Evolutionary conservation across 2,797 vertebrate species (phyloP).

Genomic region (Anas georgica): DNA sequence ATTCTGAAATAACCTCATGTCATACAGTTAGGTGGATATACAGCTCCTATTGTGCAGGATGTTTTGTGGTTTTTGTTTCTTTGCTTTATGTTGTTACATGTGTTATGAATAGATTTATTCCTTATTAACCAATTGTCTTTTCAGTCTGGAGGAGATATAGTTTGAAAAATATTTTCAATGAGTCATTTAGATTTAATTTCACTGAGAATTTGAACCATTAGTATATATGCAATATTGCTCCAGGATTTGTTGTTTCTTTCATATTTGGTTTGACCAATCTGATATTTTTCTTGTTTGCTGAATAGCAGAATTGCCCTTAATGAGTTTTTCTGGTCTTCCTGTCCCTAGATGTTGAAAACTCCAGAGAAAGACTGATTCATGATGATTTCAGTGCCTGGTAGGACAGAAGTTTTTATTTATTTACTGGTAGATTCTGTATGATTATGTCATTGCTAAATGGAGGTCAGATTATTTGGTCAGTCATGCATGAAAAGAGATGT

Average conservation of each 20-base stretch:
- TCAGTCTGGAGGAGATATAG: background rate
- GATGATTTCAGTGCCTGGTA: background rate
- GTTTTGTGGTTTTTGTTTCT: too few species aligned
- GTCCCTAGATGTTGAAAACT: background rate
- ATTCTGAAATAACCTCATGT: background rate
- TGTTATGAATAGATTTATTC: background rate
- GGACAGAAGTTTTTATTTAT: background rate
- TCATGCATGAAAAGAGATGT: background rate
- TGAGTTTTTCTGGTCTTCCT: background rate
- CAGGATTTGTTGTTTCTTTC: background rate
- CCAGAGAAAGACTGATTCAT: background rate
- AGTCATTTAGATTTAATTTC: background rate
- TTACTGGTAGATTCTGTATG: background rate
- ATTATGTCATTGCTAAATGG: conserved; percentile 1
- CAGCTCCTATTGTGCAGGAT: background rate
- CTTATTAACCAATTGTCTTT: background rate
- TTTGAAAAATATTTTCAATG: background rate
- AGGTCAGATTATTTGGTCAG: background rate
- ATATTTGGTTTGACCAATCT: background rate
- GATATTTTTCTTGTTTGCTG: background rate
- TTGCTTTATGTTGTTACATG: background rate
- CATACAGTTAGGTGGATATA: background rate
- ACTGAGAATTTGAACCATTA: background rate
- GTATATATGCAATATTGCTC: background rate
- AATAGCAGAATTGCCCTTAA: background rate